phyloP scores from a whole-genome alignment of 1,140 invertebrate genomes.

The Paraescarpia echinospica region DNA sequence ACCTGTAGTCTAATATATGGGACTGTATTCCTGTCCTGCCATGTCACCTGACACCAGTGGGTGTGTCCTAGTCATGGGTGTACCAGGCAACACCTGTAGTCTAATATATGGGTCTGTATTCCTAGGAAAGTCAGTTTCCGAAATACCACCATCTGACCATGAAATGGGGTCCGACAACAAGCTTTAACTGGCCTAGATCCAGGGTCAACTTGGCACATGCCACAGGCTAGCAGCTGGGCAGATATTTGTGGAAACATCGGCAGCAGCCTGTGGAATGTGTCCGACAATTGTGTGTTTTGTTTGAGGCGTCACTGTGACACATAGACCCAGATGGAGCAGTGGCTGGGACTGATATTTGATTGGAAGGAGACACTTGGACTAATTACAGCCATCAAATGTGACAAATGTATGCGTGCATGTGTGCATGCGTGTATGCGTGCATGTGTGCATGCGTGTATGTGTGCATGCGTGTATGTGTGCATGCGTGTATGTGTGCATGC shows the following conservation, averaged over 20 bases:
- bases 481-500: too few species aligned
- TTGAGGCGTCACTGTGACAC: neutral
- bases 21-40: too few species aligned
- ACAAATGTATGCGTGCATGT: too few species aligned
- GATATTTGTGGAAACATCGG: neutral
- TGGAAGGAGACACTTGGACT: neutral
- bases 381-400: too few species aligned
- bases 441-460: too few species aligned
- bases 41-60: too few species aligned
- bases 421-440: too few species aligned
- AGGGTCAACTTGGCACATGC: neutral
- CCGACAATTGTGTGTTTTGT: neutral
- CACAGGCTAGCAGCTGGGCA: neutral
- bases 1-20: too few species aligned
- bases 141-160: neutral
- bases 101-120: too few species aligned
- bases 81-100: too few species aligned
- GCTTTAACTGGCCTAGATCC: neutral
- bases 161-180: neutral
- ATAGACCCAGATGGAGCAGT: neutral
- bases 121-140: neutral
- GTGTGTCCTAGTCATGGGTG: too few species aligned
- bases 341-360: neutral
- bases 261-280: neutral
- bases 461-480: too few species aligned